Evolutionary conservation across 2,888 invertebrate genomes (phyloP).

Genomic region (Drosophila pegasa): DNA sequence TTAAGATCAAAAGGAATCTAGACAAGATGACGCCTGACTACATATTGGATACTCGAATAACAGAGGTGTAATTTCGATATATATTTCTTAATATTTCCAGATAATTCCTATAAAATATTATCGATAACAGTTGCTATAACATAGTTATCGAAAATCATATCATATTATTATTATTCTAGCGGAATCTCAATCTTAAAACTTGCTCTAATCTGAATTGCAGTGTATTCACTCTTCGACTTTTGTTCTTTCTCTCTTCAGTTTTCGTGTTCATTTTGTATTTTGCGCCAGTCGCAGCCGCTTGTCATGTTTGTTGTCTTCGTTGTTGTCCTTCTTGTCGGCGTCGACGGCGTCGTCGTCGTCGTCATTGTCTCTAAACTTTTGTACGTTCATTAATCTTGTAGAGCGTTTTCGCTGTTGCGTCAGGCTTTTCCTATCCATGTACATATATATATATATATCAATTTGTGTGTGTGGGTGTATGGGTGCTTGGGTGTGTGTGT

Average conservation of each 20-base stretch:
- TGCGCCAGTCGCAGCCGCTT: slow-evolving; percentile 53
- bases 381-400: slow-evolving; percentile 80
- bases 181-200: no score
- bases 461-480: slow-evolving; percentile 10
- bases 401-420: slow-evolving; percentile 73
- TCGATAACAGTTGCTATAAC: neutral
- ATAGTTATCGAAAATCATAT: neutral
- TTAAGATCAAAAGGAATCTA: no score
- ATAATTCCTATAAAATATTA: no score
- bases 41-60: no score
- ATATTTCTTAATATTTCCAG: no score
- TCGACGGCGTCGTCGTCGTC: slow-evolving; percentile 58
- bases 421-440: slow-evolving; percentile 23
- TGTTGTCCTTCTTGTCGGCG: slow-evolving; percentile 38
- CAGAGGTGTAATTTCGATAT: no score
- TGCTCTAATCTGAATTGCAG: neutral
- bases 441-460: slow-evolving; percentile 2
- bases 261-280: slow-evolving; percentile 39
- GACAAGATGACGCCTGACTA: no score
- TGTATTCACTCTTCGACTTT: slow-evolving; percentile 11
- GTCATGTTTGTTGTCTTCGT: slow-evolving; percentile 57
- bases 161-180: no score
- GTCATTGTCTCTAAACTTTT: slow-evolving; percentile 80
- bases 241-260: neutral
- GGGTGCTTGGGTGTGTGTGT: slow-evolving; percentile 22